phyloP scores from a whole-genome alignment of 2,888 invertebrate species.

The Craniophora ligustri region DNA sequence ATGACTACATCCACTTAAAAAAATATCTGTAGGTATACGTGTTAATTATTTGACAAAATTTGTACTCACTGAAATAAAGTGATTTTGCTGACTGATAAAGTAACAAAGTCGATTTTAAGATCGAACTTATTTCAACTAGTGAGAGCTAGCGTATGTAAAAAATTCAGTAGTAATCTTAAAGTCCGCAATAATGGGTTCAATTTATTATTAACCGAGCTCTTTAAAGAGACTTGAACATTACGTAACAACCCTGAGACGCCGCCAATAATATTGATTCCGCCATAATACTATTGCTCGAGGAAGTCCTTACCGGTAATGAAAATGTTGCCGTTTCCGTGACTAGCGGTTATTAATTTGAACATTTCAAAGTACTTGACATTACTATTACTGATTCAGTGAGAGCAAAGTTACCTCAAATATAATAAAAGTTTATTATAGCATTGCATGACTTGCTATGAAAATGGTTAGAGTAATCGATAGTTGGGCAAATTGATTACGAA shows the following conservation, averaged over 20 bases:
- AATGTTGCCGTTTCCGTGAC: constrained; percentile 62
- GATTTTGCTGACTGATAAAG: too few species aligned
- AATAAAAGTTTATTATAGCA: constrained; percentile 32
- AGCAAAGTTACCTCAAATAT: constrained; percentile 25
- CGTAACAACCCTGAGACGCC: constrained; percentile 43
- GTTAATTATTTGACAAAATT: too few species aligned
- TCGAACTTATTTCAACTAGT: too few species aligned
- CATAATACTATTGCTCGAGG: constrained; percentile 50
- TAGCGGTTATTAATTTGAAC: constrained; percentile 61
- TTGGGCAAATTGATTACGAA: constrained; percentile 29
- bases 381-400: constrained; percentile 35
- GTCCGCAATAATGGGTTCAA: constrained; percentile 4
- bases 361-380: constrained; percentile 25
- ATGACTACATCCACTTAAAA: too few species aligned
- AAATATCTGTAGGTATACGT: too few species aligned
- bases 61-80: too few species aligned
- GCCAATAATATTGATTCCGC: constrained; percentile 36
- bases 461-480: constrained; percentile 18
- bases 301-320: constrained; percentile 55
- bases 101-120: too few species aligned
- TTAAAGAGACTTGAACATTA: constrained; percentile 10
- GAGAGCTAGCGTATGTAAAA: too few species aligned
- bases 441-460: constrained; percentile 32
- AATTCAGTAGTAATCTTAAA: not conserved
- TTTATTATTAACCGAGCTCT: constrained; percentile 9